phyloP scores from a whole-genome alignment of 92 coral and sea anemone species.

The Pocillopora grandis region DNA sequence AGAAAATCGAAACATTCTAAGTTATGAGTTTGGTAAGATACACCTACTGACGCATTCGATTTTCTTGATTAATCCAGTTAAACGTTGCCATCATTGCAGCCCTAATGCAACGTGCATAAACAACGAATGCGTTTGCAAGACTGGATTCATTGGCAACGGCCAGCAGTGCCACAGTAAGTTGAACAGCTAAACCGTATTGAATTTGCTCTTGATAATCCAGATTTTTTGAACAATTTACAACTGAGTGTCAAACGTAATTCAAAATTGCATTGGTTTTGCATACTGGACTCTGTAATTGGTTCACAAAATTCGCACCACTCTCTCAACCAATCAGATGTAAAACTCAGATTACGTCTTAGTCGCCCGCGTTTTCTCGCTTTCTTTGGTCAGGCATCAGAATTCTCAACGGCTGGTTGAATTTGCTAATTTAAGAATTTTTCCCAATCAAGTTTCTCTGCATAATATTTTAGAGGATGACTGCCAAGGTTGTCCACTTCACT shows the following conservation, averaged over 20 bases:
- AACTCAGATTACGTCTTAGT: too few relatives aligned
- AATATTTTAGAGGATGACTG: constrained; percentile 43
- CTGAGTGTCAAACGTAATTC: too few relatives aligned
- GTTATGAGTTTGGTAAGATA: neutral
- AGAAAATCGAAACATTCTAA: too few relatives aligned
- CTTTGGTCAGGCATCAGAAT: too few relatives aligned
- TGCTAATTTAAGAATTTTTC: neutral
- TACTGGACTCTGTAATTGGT: too few relatives aligned
- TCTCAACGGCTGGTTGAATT: neutral
- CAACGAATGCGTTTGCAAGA: constrained; percentile 82
- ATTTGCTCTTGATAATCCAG: too few relatives aligned
- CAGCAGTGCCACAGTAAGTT: constrained; percentile 74
- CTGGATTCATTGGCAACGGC: constrained; percentile 90
- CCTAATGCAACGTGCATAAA: constrained; percentile 88
- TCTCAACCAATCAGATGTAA: too few relatives aligned
- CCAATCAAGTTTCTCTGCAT: neutral
- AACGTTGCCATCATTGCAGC: constrained; percentile 77
- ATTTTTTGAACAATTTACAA: too few relatives aligned
- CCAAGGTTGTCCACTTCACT: constrained; percentile 81
- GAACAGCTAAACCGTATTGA: neutral
- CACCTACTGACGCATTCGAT: neutral
- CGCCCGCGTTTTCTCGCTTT: too few relatives aligned
- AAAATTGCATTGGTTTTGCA: too few relatives aligned
- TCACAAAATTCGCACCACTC: too few relatives aligned
- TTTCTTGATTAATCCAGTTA: constrained; percentile 39